Evolutionary conservation across 2,888 invertebrate genomes (phyloP).

Genomic region (Cryptops parisi): DNA sequence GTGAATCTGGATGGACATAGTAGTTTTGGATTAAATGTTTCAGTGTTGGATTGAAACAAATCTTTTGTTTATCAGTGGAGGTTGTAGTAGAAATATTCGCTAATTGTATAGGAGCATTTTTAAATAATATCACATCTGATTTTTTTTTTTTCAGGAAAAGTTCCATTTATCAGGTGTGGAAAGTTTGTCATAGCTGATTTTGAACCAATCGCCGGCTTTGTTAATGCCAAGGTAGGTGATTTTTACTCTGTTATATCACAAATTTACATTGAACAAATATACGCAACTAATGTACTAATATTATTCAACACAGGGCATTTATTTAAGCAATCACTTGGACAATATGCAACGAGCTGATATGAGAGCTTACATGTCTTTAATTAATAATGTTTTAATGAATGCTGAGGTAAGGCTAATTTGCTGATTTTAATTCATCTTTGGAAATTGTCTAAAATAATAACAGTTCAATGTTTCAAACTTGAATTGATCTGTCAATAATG

Average conservation of each 20-base stretch:
- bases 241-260: too few species aligned
- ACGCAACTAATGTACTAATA: background rate
- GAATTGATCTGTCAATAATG: background rate
- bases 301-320: slow-evolving; percentile 41
- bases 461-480: too few species aligned
- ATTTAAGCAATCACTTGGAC: slow-evolving; percentile 54
- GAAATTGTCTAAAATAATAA: too few species aligned
- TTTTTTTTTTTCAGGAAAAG: slow-evolving; percentile 53
- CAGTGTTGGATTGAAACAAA: background rate
- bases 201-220: slow-evolving; percentile 79
- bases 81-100: too few species aligned
- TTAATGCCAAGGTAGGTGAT: slow-evolving; percentile 52
- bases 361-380: slow-evolving; percentile 81
- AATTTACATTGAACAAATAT: background rate
- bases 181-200: slow-evolving; percentile 77
- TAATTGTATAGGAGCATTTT: too few species aligned
- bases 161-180: slow-evolving; percentile 85
- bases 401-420: slow-evolving; percentile 63
- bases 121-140: too few species aligned
- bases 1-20: too few species aligned
- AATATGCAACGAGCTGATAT: slow-evolving; percentile 72
- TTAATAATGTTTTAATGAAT: slow-evolving; percentile 74
- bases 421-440: too few species aligned
- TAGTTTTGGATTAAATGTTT: too few species aligned
- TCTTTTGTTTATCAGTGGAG: background rate